phyloP scores from a whole-genome alignment of 2,113 vertebrate genomes.

The Ciconia stormi region DNA sequence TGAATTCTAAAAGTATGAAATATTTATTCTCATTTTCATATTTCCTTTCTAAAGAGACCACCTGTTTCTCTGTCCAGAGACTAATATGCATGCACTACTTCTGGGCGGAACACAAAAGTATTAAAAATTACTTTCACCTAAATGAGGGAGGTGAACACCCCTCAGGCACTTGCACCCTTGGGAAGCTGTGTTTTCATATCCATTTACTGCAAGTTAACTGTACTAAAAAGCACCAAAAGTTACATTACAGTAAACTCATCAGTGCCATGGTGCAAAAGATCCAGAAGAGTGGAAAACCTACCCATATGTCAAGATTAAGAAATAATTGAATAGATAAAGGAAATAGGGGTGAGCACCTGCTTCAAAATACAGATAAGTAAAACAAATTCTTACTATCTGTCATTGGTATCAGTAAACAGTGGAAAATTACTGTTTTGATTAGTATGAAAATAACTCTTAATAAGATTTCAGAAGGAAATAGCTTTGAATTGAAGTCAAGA shows the following conservation, averaged over 20 bases:
- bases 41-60: slow-evolving; percentile 27
- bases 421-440: background rate
- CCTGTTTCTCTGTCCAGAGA: slow-evolving; percentile 26
- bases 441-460: background rate
- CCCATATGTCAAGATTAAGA: background rate
- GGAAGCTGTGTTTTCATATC: background rate
- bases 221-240: background rate
- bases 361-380: background rate
- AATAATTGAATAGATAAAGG: background rate
- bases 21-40: slow-evolving; percentile 40
- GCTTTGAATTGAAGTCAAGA: background rate
- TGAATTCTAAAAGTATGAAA: background rate
- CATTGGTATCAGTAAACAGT: background rate
- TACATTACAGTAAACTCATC: background rate
- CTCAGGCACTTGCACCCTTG: background rate
- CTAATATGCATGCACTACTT: background rate
- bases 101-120: background rate
- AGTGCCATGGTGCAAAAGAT: background rate
- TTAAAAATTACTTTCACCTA: background rate
- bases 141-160: background rate
- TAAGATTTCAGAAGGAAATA: background rate
- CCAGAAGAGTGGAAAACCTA: background rate
- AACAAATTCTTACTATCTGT: background rate
- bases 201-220: background rate
- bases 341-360: background rate